phyloP scores from a whole-genome alignment of 2,888 invertebrate species.

The Leistus spinibarbis region DNA sequence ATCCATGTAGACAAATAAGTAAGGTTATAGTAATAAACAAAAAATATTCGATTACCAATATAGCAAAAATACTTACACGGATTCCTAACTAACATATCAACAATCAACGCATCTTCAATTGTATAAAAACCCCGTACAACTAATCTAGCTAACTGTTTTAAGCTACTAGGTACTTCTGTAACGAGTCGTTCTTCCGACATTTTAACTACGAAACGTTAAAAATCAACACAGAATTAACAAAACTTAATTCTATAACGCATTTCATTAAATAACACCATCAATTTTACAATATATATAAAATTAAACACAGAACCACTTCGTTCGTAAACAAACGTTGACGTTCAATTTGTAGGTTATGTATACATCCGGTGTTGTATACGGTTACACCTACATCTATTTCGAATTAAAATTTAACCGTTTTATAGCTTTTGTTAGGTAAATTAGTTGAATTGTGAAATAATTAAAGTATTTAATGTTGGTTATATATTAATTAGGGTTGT shows the following conservation, averaged over 20 bases:
- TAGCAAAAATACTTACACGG: conserved; percentile 77
- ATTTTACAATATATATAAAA: background rate
- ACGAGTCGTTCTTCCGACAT: conserved; percentile 78
- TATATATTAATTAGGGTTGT: background rate
- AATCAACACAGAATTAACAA: background rate
- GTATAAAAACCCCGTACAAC: conserved; percentile 93
- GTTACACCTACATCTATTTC: background rate
- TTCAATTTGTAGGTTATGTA: background rate
- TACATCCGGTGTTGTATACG: background rate
- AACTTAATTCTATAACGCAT: background rate
- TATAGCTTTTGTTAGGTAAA: background rate
- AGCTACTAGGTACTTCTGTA: conserved; percentile 90
- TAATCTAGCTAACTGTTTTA: conserved; percentile 89
- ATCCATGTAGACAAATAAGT: too few relatives aligned
- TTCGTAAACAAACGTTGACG: background rate
- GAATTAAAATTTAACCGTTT: background rate
- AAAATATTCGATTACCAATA: too few relatives aligned
- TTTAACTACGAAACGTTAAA: too few relatives aligned
- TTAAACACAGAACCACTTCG: background rate
- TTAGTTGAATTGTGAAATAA: background rate
- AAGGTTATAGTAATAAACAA: too few relatives aligned
- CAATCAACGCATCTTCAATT: conserved; percentile 91
- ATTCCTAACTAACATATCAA: conserved; percentile 94
- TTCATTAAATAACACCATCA: background rate
- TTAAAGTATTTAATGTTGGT: background rate